Base-by-base conservation (phyloP, 2,888 invertebrate species). In the Diadegma fenestrale region DNA sequence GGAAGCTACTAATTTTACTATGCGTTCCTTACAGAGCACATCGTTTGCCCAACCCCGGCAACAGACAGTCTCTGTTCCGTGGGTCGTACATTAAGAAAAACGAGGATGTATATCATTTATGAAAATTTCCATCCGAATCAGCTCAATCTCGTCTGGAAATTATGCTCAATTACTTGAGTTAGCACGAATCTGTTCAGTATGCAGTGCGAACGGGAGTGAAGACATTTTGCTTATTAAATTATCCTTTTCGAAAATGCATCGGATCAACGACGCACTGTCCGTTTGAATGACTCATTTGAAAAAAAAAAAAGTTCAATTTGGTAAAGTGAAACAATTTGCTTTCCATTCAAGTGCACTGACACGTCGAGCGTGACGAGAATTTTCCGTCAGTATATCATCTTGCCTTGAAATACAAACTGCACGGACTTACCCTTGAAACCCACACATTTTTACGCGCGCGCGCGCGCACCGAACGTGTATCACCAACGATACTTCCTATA, bases 1-100 rank as follows among this genome's bases (percentile, higher is more conserved):
- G 48, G 41, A 79, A 61, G 61, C 63, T 61, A 48, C 69, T 79
- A 79, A 79, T 79, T 79, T 71, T 63, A 69, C 45, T 54, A 69
- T 33, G n/a, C n/a, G 61, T 22, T 71, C 63, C 69, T 80, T 71
- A 63, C 26, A 45, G 58, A 71, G 76, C 69, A 41, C 76, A 51
- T 77, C 63, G 41, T 82, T 77, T 22, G 61, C 30, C 43, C 41
- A 26, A 14, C 26, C 33, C 64, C 17, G 37, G 37, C 8, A 30
- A 48, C 68, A 58, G 51, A 54, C 51, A 54, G 19, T 54, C 68
- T 75, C 26, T 81, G 73, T 81, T 68, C 54, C 48, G 68, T 73
- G 48, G 43, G 26, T 43, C 69, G 58, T 30, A 48, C 37, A 63
- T 45, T 37, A 41, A 72, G 63, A 22, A 63, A 48, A 76, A 58